A percentile compares a stretch with the other conserved stretches of the same genome.
phyloP scores from a whole-genome alignment of 2,113 vertebrate species.

The Petroica traversi region DNA sequence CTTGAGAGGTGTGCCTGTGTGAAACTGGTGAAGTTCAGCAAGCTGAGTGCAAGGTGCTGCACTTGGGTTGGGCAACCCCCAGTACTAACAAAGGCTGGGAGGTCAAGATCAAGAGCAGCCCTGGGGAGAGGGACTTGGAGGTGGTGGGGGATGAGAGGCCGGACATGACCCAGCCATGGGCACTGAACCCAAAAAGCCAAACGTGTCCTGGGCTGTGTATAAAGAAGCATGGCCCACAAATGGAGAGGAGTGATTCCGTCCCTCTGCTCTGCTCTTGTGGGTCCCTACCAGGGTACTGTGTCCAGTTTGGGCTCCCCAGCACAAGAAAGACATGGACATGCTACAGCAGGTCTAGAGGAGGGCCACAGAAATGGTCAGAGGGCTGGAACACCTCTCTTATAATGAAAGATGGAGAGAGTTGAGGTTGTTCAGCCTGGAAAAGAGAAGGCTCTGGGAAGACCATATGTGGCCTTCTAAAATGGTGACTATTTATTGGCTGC shows the following conservation, averaged over 20 bases:
- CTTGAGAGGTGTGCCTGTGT: background rate
- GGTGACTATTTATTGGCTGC: background rate
- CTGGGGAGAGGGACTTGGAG: accelerated
- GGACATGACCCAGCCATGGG: background rate
- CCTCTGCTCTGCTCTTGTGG: background rate
- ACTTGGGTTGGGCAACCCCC: accelerated
- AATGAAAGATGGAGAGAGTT: background rate
- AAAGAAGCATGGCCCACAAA: accelerated
- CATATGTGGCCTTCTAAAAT: background rate
- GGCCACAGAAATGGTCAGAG: background rate
- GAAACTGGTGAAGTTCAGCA: background rate
- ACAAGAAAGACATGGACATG: background rate
- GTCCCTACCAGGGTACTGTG: background rate
- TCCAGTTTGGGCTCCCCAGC: background rate
- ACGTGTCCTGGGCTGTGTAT: accelerated
- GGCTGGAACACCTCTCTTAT: background rate
- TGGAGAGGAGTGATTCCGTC: accelerated
- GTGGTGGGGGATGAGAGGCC: background rate
- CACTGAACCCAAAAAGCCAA: background rate
- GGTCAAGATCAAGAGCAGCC: background rate
- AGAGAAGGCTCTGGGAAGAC: background rate
- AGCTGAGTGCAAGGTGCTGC: background rate
- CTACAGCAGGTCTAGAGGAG: background rate
- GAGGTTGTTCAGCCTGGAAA: background rate
- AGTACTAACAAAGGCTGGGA: accelerated